Percentiles rank a stretch among this genome's conserved stretches.
phyloP scores from a whole-genome alignment of 2,113 vertebrate genomes.

The Pollimyrus isidori region DNA sequence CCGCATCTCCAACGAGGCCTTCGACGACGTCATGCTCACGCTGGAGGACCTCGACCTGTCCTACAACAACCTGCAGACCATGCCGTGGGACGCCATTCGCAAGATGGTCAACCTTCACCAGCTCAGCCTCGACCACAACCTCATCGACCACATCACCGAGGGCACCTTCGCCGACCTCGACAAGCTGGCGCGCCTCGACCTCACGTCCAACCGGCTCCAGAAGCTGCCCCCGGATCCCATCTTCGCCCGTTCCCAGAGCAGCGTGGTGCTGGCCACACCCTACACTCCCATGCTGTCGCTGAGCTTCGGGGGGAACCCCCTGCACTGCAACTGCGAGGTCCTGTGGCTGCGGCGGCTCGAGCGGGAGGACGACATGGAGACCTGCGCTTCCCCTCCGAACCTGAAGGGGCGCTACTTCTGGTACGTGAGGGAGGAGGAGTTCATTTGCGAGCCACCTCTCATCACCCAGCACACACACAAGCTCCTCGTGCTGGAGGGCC shows the following conservation, averaged over 20 bases:
- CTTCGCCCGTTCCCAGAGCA: constrained; percentile 82
- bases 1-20: constrained; percentile 71
- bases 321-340: constrained; percentile 94
- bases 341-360: constrained; percentile 86
- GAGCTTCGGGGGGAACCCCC: constrained; percentile 88
- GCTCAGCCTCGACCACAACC: constrained; percentile 93
- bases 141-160: constrained; percentile 80
- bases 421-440: constrained; percentile 88
- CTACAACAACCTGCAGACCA: constrained; percentile 84
- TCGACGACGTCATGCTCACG: constrained; percentile 83
- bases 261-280: constrained; percentile 62
- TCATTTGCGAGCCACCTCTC: constrained; percentile 87
- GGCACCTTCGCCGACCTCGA: constrained; percentile 87
- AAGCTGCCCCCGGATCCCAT: constrained; percentile 91
- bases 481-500: constrained; percentile 88
- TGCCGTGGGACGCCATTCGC: constrained; percentile 87
- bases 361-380: constrained; percentile 91
- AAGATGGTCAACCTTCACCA: constrained; percentile 95
- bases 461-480: constrained; percentile 95
- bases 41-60: constrained; percentile 93
- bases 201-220: constrained; percentile 91
- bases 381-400: constrained; percentile 81
- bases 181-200: constrained; percentile 83
- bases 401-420: constrained; percentile 95
- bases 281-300: constrained; percentile 77